Conservation (phyloP, 2,113 vertebrate species). For the Actenoides hombroni region DNA sequence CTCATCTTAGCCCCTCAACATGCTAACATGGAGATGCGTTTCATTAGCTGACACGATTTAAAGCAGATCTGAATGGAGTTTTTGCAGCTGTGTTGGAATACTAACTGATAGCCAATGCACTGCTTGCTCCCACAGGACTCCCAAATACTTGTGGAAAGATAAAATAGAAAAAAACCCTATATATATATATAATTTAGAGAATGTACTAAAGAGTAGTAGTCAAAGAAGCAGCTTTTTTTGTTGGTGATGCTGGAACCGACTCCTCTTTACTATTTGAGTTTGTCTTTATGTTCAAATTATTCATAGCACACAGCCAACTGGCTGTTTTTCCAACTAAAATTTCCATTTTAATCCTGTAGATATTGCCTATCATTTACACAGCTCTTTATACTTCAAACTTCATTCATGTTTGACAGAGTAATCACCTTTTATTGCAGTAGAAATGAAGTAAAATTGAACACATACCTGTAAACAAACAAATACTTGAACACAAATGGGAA, state of each 20-base stretch:
- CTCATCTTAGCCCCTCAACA: not conserved
- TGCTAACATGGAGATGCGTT: not conserved
- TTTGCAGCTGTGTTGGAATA: not conserved
- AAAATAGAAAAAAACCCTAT: not conserved
- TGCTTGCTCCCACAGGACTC: not conserved
- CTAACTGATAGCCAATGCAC: not conserved
- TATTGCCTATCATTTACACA: not conserved
- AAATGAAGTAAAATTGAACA: not conserved
- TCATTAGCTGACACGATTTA: not conserved
- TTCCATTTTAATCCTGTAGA: not conserved
- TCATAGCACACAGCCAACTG: not conserved
- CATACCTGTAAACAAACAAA: not conserved
- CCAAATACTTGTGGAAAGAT: not conserved
- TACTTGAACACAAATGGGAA: not conserved
- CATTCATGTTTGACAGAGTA: not conserved
- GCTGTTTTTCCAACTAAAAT: not conserved
- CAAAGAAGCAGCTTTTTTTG: not conserved
- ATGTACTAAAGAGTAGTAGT: not conserved
- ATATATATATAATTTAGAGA: not conserved
- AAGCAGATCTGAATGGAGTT: not conserved
- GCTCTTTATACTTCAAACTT: not conserved
- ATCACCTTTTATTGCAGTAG: not conserved
- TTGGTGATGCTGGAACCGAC: not conserved
- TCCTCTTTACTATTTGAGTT: not conserved
- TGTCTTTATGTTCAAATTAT: not conserved